Percentiles rank a stretch among this genome's conserved stretches.
Conservation (phyloP, 2,888 invertebrate species). For the Diadegma fenestrale region DNA sequence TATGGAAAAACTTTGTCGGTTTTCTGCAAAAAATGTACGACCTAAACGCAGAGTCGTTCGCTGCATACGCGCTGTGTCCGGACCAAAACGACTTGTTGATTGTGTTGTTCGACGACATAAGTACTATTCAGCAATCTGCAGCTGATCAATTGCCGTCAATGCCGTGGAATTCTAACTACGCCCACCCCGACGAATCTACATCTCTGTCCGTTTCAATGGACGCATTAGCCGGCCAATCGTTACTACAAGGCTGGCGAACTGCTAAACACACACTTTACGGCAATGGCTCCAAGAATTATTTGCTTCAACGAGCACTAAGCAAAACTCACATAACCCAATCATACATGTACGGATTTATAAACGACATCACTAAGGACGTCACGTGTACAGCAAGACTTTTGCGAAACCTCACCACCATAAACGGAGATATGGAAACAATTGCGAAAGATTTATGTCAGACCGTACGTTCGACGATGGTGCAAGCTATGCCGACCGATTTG, state of each 20-base stretch:
- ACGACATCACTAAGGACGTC: background rate
- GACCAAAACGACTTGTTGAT: background rate
- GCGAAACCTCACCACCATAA: background rate
- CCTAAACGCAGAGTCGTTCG: background rate
- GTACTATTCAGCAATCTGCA: background rate
- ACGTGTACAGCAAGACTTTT: background rate
- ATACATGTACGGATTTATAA: background rate
- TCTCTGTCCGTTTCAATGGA: background rate
- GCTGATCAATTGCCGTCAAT: background rate
- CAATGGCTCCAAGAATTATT: background rate
- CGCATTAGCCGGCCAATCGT: background rate
- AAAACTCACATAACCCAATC: conserved; percentile 10
- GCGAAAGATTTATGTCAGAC: background rate
- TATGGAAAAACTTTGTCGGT: background rate
- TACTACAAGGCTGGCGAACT: background rate
- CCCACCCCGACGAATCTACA: background rate
- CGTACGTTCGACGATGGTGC: background rate
- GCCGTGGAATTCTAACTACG: background rate
- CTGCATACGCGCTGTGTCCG: background rate
- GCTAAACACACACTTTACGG: background rate
- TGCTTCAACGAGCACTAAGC: background rate
- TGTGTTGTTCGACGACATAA: background rate
- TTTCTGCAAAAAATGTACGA: conserved; percentile 10
- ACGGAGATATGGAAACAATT: background rate
- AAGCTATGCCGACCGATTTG: background rate